Percentiles rank a stretch among this genome's conserved stretches.
Conservation (phyloP, 2,888 invertebrate genomes). For the Pharmacophagus antenor region DNA sequence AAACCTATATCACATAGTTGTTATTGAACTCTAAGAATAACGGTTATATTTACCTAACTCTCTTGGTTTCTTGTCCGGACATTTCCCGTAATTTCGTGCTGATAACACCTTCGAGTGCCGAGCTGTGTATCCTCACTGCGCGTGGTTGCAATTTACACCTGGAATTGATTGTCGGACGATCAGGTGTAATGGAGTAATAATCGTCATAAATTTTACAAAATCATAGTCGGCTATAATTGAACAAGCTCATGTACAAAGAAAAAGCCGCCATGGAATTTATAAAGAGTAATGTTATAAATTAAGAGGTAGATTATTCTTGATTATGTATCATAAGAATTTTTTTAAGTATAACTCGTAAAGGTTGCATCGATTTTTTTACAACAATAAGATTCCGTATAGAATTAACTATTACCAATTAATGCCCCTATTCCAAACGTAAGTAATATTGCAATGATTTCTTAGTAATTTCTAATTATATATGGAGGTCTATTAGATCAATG, state of each 20-base stretch:
- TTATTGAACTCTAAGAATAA: not conserved
- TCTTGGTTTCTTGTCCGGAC: constrained; percentile 61
- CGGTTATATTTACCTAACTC: constrained; percentile 56
- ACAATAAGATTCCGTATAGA: not conserved
- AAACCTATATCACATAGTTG: not conserved
- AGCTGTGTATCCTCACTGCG: constrained; percentile 79
- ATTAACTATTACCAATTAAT: not conserved
- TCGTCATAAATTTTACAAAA: constrained; percentile 7
- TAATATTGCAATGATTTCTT: no score
- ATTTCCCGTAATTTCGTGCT: constrained; percentile 73
- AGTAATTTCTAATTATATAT: no score
- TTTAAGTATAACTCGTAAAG: not conserved
- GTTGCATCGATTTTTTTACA: not conserved
- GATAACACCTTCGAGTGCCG: constrained; percentile 76
- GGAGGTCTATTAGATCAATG: no score
- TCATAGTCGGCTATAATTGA: constrained; percentile 1
- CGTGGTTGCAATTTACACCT: constrained; percentile 81
- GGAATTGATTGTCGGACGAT: constrained; percentile 42
- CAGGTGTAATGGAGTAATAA: constrained; percentile 12
- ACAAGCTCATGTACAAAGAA: constrained; percentile 1
- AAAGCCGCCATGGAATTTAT: not conserved
- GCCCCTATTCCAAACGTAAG: not conserved
- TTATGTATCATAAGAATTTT: not conserved
- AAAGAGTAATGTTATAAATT: not conserved
- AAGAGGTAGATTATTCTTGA: not conserved